These are phyloP conservation scores for Cataglyphis livida DNA, from an alignment of 2,888 invertebrate species.

Conservation along the genomic window DNA sequence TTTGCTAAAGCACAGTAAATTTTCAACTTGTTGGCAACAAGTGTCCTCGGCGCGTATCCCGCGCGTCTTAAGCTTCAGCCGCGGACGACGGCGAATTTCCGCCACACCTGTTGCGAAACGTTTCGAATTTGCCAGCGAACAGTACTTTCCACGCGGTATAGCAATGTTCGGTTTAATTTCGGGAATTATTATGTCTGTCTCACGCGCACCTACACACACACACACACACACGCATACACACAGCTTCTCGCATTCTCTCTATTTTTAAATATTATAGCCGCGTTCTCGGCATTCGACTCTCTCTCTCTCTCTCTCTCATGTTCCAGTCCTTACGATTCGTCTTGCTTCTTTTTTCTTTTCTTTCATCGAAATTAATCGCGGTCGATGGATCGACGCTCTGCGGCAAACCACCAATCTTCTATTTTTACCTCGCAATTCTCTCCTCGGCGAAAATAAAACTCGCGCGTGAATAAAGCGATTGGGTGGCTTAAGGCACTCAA, in stretches of 20 bases:
- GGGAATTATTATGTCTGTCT: slow-evolving; percentile 65
- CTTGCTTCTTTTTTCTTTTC: slow-evolving; percentile 11
- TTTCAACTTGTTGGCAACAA: slow-evolving; percentile 75
- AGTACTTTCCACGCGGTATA: slow-evolving; percentile 64
- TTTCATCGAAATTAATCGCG: slow-evolving; percentile 45
- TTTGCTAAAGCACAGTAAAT: slow-evolving; percentile 68
- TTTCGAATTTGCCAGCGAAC: slow-evolving; percentile 74
- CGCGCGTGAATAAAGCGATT: slow-evolving; percentile 5
- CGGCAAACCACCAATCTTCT: slow-evolving; percentile 16
- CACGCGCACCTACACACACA: slow-evolving; percentile 22
- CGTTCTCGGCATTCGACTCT: slow-evolving; percentile 26
- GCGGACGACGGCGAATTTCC: slow-evolving; percentile 74
- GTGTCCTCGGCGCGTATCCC: slow-evolving; percentile 71
- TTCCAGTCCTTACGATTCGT: slow-evolving; percentile 59
- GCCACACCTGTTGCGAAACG: slow-evolving; percentile 77
- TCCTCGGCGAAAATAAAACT: slow-evolving; percentile 12
- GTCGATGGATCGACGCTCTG: slow-evolving; percentile 17
- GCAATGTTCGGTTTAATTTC: slow-evolving; percentile 70
- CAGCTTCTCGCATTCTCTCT: slow-evolving; percentile 58
- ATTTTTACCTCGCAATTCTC: slow-evolving; percentile 29
- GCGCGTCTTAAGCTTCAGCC: slow-evolving; percentile 74
- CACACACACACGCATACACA: slow-evolving; percentile 25
- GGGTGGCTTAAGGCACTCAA: background rate
- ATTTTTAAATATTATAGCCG: slow-evolving; percentile 74
- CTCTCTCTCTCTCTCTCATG: slow-evolving; percentile 28